Evolutionary conservation across 2,113 vertebrate species (phyloP), one percentile per base, ranked within the genome.

Genomic region (Sminthopsis crassicaudata): DNA sequence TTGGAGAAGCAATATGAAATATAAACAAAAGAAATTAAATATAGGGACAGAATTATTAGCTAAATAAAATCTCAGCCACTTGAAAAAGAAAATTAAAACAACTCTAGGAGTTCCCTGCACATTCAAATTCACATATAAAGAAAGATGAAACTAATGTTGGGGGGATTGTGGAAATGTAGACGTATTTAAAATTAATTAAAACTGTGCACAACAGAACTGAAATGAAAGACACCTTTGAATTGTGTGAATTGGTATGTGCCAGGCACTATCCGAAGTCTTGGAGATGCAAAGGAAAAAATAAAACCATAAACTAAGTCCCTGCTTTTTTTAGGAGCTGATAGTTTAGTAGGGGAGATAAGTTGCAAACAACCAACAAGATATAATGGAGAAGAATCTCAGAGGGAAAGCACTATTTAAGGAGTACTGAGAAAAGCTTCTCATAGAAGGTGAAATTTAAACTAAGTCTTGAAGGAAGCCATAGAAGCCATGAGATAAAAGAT

Each of bases 1-100:
- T 67, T 92, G 30, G 95, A 60, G 23, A 12, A 60, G 55, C 55
- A 27, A 91, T 11, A 12, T 84, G n/a, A 90, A 19, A 26, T 94
- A 1, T 92, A 95, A 93, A 91, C 84, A 76, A 93, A 54, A 95
- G 46, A 30, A 24, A 25, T 57, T 27, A 10, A 57, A 36, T 67
- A 36, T 3, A 14, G 57, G 12, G 27, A 3, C 30, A 67, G 57
- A 67, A 67, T 3, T 67, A 67, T 67, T 67, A 67, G 36, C 30
- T 27, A 30, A 30, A 60, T 30, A 30, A 67, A 67, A 67, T 36
- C 27, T 60, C 27, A 36, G 30, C 30, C 30, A 67, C 27, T 2
- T 14, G 11, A 67, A 67, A 67, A 30, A 67, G 57, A 67, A 67
- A 67, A 67, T 67, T 67, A 36, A 67, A 67, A 67, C 57, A 67